A percentile compares a stretch with the other conserved stretches of the same genome.
Evolutionary conservation across 2,113 vertebrate species (phyloP).

Genomic region (Strigops habroptila): DNA sequence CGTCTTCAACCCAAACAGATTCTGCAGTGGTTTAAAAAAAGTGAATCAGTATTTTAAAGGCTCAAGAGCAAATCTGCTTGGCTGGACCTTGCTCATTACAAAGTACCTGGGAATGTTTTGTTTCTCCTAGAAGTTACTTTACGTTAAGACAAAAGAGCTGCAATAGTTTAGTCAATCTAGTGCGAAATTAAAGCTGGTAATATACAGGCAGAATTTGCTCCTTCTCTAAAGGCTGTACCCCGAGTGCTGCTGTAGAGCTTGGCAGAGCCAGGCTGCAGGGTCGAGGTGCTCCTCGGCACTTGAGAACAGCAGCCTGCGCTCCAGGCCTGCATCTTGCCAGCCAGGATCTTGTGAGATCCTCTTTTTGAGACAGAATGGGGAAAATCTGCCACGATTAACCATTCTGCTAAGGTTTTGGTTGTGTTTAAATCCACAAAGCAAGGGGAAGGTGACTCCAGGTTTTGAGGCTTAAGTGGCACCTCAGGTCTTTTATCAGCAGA

Average conservation of each 20-base stretch:
- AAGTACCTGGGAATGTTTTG: background rate
- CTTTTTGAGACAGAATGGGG: background rate
- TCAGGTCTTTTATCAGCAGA: background rate
- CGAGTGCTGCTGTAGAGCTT: background rate
- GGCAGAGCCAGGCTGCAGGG: background rate
- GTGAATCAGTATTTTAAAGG: background rate
- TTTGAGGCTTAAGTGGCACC: background rate
- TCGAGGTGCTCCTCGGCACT: accelerated
- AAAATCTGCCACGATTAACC: background rate
- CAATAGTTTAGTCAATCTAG: background rate
- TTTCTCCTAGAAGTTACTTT: background rate
- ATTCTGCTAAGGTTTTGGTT: background rate
- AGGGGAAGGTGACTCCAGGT: background rate
- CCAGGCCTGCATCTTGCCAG: background rate
- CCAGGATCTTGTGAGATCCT: background rate
- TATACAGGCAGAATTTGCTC: background rate
- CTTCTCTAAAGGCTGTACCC: background rate
- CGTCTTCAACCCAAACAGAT: background rate
- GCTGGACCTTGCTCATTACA: background rate
- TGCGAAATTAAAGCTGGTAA: background rate
- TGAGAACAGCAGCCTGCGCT: background rate
- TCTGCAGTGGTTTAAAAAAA: background rate
- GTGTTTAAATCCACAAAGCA: accelerated
- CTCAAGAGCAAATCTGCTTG: background rate
- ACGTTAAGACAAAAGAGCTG: background rate